Evolutionary conservation across 1,140 invertebrate genomes (phyloP).

Genomic region (Latrodectus geometricus): DNA sequence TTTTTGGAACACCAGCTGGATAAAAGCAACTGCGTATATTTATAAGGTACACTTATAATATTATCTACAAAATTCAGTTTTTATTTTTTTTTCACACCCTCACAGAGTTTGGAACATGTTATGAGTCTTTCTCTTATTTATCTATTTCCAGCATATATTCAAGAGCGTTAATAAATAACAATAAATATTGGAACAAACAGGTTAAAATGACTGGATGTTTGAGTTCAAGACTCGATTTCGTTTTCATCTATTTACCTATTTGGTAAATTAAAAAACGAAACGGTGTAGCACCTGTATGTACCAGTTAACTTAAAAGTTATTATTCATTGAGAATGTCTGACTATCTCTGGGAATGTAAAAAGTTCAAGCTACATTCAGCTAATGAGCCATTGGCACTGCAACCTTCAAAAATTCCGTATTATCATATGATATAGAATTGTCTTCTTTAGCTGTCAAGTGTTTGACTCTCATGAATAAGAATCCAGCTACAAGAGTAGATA

Average conservation of each 20-base stretch:
- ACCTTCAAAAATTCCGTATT: conserved; percentile 60
- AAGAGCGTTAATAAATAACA: conserved; percentile 19
- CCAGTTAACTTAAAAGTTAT: not conserved
- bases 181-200: conserved; percentile 17
- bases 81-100: too few relatives aligned
- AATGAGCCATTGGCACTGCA: conserved; percentile 51
- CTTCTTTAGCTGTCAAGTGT: conserved; percentile 59
- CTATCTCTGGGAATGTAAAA: not conserved
- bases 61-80: too few relatives aligned
- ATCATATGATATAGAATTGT: conserved; percentile 52
- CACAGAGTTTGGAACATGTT: not conserved
- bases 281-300: conserved; percentile 35
- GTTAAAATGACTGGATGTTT: not conserved
- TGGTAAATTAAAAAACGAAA: not conserved
- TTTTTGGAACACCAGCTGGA: not conserved
- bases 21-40: not conserved
- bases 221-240: not conserved
- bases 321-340: not conserved
- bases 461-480: conserved; percentile 88
- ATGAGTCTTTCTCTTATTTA: not conserved
- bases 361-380: not conserved
- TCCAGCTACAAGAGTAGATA: conserved; percentile 90
- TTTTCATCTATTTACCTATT: not conserved
- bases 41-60: too few relatives aligned
- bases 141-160: not conserved